Conservation (phyloP, 2,888 invertebrate genomes). For the Zeuzera pyrina region DNA sequence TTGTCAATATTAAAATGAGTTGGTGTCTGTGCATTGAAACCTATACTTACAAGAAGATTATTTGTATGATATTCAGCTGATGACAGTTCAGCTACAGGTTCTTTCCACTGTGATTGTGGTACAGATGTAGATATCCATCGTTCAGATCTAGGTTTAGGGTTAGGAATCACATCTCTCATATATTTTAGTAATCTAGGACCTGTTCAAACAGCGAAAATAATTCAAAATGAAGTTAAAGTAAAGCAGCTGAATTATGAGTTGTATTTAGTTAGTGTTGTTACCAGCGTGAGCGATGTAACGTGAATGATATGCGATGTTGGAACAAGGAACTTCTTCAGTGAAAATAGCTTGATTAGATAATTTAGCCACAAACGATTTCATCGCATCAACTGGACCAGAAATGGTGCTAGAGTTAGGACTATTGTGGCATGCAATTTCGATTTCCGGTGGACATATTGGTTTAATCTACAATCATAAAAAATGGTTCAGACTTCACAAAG, state of each 20-base stretch:
- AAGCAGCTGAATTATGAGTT: not conserved
- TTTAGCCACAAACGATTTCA: slow-evolving; percentile 77
- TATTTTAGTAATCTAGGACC: slow-evolving; percentile 78
- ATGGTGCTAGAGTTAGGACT: slow-evolving; percentile 90
- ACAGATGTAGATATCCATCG: slow-evolving; percentile 92
- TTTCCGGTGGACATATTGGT: slow-evolving; percentile 79
- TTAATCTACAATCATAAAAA: too few species aligned
- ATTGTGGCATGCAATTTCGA: slow-evolving; percentile 92
- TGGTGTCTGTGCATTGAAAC: not conserved
- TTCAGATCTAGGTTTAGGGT: slow-evolving; percentile 77
- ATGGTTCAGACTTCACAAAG: too few species aligned
- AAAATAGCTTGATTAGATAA: slow-evolving; percentile 82
- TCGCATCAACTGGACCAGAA: slow-evolving; percentile 84
- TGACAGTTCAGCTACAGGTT: slow-evolving; percentile 74
- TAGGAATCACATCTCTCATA: slow-evolving; percentile 75
- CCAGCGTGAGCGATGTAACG: slow-evolving; percentile 82
- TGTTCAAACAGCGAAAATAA: slow-evolving; percentile 14
- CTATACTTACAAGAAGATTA: slow-evolving; percentile 77
- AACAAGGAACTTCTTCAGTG: slow-evolving; percentile 87
- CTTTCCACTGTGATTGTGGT: slow-evolving; percentile 80
- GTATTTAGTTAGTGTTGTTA: slow-evolving; percentile 11
- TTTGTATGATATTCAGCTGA: slow-evolving; percentile 93
- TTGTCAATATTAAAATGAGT: not conserved
- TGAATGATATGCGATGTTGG: slow-evolving; percentile 93
- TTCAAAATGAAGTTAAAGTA: not conserved